Evolutionary conservation across 1,140 invertebrate species (phyloP).

Genomic region (Microvelia longipes): DNA sequence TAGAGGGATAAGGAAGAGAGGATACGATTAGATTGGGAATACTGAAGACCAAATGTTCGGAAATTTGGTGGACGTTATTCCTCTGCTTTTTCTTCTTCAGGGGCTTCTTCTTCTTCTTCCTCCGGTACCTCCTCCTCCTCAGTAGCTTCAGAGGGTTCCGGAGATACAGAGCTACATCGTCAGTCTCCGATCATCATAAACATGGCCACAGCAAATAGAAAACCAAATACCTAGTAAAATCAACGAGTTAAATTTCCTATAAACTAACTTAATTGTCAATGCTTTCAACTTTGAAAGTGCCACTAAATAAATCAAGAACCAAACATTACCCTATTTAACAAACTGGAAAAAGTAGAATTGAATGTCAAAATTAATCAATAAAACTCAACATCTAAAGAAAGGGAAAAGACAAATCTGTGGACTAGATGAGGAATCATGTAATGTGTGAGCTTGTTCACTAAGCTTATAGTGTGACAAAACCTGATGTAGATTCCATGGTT

Average conservation of each 20-base stretch:
- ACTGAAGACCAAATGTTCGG: no score
- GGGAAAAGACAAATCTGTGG: neutral
- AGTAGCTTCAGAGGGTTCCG: neutral
- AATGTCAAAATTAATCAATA: neutral
- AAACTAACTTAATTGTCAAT: no score
- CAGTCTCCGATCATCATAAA: constrained; percentile 14
- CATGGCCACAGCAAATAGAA: constrained; percentile 15
- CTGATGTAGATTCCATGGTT: no score
- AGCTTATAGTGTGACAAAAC: no score
- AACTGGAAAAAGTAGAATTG: neutral
- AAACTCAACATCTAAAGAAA: neutral
- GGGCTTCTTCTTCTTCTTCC: constrained; percentile 5
- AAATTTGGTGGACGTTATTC: no score
- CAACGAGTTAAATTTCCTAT: neutral
- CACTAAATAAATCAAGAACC: neutral
- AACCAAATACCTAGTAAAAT: constrained; percentile 11
- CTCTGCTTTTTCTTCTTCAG: no score
- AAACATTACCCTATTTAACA: neutral
- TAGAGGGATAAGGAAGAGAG: no score
- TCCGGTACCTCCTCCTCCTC: neutral
- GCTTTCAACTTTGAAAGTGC: no score
- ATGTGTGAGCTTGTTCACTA: no score
- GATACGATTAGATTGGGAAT: no score
- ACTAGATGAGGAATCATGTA: no score
- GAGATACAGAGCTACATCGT: neutral